Base-by-base conservation (phyloP, 2,113 vertebrate genomes). In the Hypanus sabinus region DNA sequence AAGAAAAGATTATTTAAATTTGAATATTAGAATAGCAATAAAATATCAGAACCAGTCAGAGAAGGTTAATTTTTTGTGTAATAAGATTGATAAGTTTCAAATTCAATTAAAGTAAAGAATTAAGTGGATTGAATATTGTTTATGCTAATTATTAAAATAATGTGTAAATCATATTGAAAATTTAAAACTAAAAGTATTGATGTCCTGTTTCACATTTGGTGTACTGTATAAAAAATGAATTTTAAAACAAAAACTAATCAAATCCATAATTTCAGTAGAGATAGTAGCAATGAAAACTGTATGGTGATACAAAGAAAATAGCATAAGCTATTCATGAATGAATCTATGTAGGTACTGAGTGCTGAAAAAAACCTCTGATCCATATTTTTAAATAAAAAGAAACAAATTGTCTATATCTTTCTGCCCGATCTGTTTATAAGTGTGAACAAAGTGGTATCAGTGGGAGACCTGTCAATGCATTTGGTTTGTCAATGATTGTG, bases 381-480 rank as follows among this genome's bases (percentile, higher is more conserved):
- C 96, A 96, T 95, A 96, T 96, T 96, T 73, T 97, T 96, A 95
- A 96, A 96, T 95, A 97, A 97, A 96, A 95, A 96, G 96, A 97
- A 97, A 96, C 96, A 97, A 97, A 97, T 97, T 97, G 95, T 97
- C 96, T 97, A 73, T 94, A 75, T 97, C 96, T 97, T 97, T 97
- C 97, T 97, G 97, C 96, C 96, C 97, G 96, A 96, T 97, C 96
- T 97, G 96, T 96, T 96, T 96, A 97, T 95, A 96, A 96, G 96
- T 96, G 95, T 95, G 96, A 96, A 97, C 96, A 97, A 96, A 97
- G 96, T 96, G 96, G 96, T 96, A 97, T 96, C 97, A 96, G 96
- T 97, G 96, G 97, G 96, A 96, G 96, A 97, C 97, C 97, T 96
- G 97, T 97, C 96, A 97, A 6, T 97, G 96, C 96, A 96, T 97